Conservation (phyloP, 1,140 invertebrate genomes). For the Berghia stephanieae region DNA sequence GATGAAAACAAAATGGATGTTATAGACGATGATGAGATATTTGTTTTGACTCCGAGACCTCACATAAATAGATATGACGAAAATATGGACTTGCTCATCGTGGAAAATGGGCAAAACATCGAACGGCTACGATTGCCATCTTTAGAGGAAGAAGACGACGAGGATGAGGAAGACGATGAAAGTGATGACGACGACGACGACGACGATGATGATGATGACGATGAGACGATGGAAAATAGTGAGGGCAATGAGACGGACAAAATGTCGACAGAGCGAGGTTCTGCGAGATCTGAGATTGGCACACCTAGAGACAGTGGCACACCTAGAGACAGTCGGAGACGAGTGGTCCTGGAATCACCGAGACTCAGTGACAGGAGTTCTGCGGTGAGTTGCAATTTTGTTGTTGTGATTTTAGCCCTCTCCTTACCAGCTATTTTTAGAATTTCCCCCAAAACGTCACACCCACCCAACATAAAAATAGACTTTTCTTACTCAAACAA, state of each 20-base stretch:
- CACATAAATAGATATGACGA: not conserved
- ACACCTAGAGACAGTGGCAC: no score
- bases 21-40: not conserved
- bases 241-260: not conserved
- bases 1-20: no score
- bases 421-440: no score
- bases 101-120: constrained; percentile 9
- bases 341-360: no score
- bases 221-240: not conserved
- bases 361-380: not conserved
- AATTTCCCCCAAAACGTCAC: no score
- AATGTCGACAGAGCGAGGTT: not conserved
- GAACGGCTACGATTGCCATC: not conserved
- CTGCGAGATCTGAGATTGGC: no score
- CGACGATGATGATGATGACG: not conserved
- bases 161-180: constrained; percentile 3
- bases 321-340: no score
- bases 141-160: constrained; percentile 3
- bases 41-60: not conserved
- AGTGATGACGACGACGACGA: not conserved
- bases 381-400: no score
- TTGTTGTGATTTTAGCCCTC: no score
- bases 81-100: constrained; percentile 3
- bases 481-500: no score
- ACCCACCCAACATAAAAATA: no score